A percentile compares a stretch with the other conserved stretches of the same genome.
phyloP scores from a whole-genome alignment of 2,888 invertebrate species.

The Smittia aterrima region DNA sequence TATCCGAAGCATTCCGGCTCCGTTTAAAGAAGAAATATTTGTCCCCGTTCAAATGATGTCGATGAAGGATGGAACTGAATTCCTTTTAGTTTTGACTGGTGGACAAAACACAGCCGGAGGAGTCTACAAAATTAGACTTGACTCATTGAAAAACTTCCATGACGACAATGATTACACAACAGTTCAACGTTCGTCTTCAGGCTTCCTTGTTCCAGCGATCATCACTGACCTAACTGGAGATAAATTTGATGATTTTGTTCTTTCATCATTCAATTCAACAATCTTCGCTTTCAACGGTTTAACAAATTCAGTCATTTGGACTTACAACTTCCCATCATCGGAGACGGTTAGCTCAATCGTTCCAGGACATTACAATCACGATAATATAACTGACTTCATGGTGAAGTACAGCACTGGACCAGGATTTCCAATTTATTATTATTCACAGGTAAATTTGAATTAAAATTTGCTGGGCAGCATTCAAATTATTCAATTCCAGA shows the following conservation, averaged over 20 bases:
- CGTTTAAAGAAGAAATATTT: slow-evolving; percentile 66
- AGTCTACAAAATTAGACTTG: slow-evolving; percentile 63
- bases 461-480: too few relatives aligned
- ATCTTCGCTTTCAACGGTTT: slow-evolving; percentile 70
- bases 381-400: slow-evolving; percentile 74
- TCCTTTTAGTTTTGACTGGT: slow-evolving; percentile 70
- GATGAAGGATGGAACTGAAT: slow-evolving; percentile 61
- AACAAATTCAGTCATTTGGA: slow-evolving; percentile 69
- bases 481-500: too few relatives aligned
- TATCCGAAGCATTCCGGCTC: slow-evolving; percentile 62
- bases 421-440: slow-evolving; percentile 71
- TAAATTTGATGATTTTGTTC: slow-evolving; percentile 67
- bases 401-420: slow-evolving; percentile 67
- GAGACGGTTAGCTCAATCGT: slow-evolving; percentile 74
- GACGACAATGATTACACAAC: slow-evolving; percentile 42
- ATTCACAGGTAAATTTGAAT: slow-evolving; percentile 61
- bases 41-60: slow-evolving; percentile 68
- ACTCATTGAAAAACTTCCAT: slow-evolving; percentile 47
- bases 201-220: slow-evolving; percentile 65
- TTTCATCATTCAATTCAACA: slow-evolving; percentile 69
- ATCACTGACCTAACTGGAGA: slow-evolving; percentile 72
- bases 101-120: slow-evolving; percentile 70
- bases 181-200: slow-evolving; percentile 54
- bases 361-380: slow-evolving; percentile 75
- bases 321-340: slow-evolving; percentile 62